phyloP scores from a whole-genome alignment of 2,888 invertebrate genomes.

The Metallyticus violacea region DNA sequence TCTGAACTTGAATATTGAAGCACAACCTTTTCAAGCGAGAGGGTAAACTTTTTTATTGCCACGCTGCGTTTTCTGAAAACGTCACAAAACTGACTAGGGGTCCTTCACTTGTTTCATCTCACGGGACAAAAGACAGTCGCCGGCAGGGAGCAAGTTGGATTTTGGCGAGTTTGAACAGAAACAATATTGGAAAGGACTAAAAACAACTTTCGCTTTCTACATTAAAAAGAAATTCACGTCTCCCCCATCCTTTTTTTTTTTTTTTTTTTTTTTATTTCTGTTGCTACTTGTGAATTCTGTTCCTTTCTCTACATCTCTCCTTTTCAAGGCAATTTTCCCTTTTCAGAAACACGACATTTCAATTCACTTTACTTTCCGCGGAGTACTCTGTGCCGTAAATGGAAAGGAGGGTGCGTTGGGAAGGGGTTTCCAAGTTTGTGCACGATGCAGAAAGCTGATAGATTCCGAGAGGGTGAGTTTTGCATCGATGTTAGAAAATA shows the following conservation, averaged over 20 bases:
- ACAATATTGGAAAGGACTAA: neutral
- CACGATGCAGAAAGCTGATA: too few species aligned
- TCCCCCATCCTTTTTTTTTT: neutral
- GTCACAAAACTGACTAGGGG: too few species aligned
- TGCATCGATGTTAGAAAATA: too few species aligned
- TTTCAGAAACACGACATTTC: constrained; percentile 3
- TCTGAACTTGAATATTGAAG: too few species aligned
- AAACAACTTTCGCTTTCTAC: neutral
- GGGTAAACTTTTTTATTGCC: too few species aligned
- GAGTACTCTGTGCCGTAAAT: too few species aligned
- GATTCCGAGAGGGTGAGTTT: neutral
- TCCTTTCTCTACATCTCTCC: neutral
- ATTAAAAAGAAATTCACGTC: neutral
- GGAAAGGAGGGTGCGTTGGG: too few species aligned
- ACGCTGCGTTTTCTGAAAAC: too few species aligned
- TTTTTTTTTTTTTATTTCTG: neutral
- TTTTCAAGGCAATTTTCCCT: neutral
- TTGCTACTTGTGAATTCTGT: neutral
- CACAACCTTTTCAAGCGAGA: too few species aligned
- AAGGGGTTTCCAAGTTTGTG: neutral
- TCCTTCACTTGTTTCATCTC: neutral
- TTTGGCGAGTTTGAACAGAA: neutral
- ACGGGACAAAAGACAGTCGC: neutral
- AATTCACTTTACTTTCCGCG: neutral
- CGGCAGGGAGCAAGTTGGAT: neutral